A percentile compares a stretch with the other conserved stretches of the same genome.
Evolutionary conservation across 2,113 vertebrate species (phyloP).

Genomic region (Platanista minor): DNA sequence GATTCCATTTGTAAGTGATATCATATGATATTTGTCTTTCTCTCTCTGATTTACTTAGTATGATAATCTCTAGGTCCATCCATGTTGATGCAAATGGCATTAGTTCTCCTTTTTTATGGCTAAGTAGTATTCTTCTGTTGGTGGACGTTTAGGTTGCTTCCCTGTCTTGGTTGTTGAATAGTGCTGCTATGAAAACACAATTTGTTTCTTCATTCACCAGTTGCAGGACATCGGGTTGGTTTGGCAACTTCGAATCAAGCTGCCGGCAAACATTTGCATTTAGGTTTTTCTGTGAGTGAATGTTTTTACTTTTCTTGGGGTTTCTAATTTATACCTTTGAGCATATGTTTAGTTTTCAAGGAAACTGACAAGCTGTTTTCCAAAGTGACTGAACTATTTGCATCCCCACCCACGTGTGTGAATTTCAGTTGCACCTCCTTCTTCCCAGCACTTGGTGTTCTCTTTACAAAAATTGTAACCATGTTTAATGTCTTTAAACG

Average conservation of each 20-base stretch:
- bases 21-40: not conserved
- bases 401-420: not conserved
- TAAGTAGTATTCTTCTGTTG: not conserved
- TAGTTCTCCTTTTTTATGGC: not conserved
- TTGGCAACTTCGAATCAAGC: not conserved
- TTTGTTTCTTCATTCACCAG: not conserved
- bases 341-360: not conserved
- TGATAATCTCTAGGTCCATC: not conserved
- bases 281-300: not conserved
- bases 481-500: not conserved
- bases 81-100: not conserved
- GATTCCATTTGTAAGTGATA: not conserved
- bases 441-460: not conserved
- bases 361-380: not conserved
- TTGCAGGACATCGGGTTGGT: not conserved
- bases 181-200: not conserved
- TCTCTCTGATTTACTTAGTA: not conserved
- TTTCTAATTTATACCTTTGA: not conserved
- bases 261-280: not conserved
- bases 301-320: conserved; percentile 1
- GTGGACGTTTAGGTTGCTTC: not conserved
- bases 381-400: not conserved
- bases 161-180: not conserved
- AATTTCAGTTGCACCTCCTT: not conserved
- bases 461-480: not conserved